Conservation (phyloP, 1,140 invertebrate species). For the Zaprionus ornatus region DNA sequence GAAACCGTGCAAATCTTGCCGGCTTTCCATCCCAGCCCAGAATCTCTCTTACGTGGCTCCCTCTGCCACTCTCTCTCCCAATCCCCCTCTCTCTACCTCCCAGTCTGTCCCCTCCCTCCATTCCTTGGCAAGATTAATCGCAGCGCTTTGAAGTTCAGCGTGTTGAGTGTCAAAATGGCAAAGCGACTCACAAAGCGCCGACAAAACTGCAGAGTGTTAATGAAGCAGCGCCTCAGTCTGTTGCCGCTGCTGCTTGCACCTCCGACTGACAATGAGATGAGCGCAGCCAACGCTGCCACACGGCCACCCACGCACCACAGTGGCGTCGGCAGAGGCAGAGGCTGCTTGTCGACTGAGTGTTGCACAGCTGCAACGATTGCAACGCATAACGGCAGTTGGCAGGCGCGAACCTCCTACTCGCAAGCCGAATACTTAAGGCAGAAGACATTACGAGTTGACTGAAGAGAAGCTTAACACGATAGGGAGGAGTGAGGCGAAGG, state of each 20-base stretch:
- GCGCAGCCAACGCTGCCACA: constrained; percentile 3
- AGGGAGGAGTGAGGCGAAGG: not conserved
- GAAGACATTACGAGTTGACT: constrained; percentile 4
- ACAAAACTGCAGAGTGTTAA: constrained; percentile 54
- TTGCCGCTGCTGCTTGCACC: not conserved
- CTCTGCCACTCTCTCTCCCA: not conserved
- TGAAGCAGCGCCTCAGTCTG: constrained; percentile 45
- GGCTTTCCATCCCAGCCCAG: not conserved
- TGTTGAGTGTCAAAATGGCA: constrained; percentile 38
- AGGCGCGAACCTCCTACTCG: constrained; percentile 9
- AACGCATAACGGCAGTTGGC: constrained; percentile 39
- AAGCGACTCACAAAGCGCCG: constrained; percentile 40
- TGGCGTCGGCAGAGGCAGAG: not conserved
- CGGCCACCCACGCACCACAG: constrained; percentile 43
- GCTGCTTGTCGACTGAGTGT: not conserved
- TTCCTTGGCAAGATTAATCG: constrained; percentile 58
- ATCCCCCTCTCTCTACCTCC: not conserved
- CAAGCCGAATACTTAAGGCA: constrained; percentile 5
- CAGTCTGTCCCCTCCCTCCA: not conserved
- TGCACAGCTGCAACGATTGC: constrained; percentile 16
- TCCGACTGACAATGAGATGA: not conserved
- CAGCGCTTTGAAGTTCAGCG: constrained; percentile 59
- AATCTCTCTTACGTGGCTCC: not conserved
- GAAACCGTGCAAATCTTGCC: not conserved
- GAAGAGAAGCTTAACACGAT: not conserved